Evolutionary conservation across 2,797 vertebrate species (phyloP).

Genomic region (Hyperoplus immaculatus): DNA sequence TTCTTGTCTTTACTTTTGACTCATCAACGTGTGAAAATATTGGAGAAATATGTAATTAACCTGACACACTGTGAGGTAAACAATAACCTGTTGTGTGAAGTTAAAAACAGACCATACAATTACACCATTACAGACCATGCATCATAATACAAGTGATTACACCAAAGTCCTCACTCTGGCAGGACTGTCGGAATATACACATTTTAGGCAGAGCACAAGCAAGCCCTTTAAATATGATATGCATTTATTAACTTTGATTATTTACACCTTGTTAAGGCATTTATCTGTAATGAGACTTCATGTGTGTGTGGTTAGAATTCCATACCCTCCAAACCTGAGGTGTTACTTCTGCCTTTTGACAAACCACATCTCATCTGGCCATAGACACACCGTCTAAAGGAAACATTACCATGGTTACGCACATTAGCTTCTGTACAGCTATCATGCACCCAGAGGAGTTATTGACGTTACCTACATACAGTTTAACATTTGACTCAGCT

Average conservation of each 20-base stretch:
- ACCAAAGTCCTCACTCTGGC: not conserved
- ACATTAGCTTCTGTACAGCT: not conserved
- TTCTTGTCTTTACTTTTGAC: not conserved
- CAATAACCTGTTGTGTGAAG: not conserved
- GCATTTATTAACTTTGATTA: not conserved
- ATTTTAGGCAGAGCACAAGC: not conserved
- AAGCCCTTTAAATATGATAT: not conserved
- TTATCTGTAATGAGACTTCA: not conserved
- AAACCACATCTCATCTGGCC: not conserved
- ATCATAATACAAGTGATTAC: not conserved
- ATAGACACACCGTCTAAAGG: not conserved
- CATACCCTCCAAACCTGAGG: not conserved
- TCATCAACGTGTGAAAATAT: not conserved
- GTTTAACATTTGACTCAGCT: not conserved
- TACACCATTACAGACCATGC: not conserved
- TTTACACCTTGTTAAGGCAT: not conserved
- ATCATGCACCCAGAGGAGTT: not conserved
- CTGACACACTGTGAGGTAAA: not conserved
- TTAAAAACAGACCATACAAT: not conserved
- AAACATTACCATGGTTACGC: not conserved
- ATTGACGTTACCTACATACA: not conserved
- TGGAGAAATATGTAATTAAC: not conserved
- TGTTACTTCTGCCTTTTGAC: not conserved
- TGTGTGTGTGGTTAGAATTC: too few relatives aligned
- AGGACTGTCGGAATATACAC: not conserved